Evolutionary conservation across 2,113 vertebrate genomes (phyloP), one percentile per base, ranked within the genome.

Genomic region (Agelaius phoeniceus): DNA sequence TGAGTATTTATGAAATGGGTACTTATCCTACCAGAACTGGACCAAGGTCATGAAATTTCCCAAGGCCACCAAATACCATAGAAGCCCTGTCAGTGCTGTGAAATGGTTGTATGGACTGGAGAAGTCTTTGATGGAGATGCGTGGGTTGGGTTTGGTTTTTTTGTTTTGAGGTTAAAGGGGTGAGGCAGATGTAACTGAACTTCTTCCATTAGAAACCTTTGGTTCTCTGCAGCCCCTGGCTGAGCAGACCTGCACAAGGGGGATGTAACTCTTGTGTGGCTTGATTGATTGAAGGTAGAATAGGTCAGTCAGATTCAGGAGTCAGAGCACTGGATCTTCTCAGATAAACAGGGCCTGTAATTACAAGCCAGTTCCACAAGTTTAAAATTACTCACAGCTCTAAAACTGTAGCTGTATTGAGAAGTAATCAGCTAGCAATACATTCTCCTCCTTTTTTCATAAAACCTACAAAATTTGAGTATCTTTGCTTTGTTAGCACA

Each of bases 231-330:
- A 82, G 86, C 30, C 46, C 43, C 27, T 73, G 35, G 31, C 1
- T 43, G 51, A 62, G 18, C 78, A 76, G 76, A 68, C 48, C 23
- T 39, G 31, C 92, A 15, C 35, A 68, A 33, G 82, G 55, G 89
- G 46, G 62, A 63, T 75, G 24, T 13, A 49, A 84, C 54, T 24
- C 49, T 68, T 87, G 61, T 0, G 1, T 30, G 46, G 17, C 77
- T 77, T 91, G 93, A 92, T 87, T 88, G 91, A 91, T 90, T 91
- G 78, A 68, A 83, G 77, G 91, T 84, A 55, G 84, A 90, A 84
- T 46, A 87, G 82, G 66, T 94, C 84, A 77, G 84, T 89, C 71
- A 69, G 87, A 84, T 27, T 87, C 68, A 88, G 69, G 48, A 88
- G 44, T 43, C 33, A 11, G 69, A 82, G 75, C 23, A 20, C 59